Conservation (phyloP, 1,140 invertebrate genomes). For the Atta cephalotes region DNA sequence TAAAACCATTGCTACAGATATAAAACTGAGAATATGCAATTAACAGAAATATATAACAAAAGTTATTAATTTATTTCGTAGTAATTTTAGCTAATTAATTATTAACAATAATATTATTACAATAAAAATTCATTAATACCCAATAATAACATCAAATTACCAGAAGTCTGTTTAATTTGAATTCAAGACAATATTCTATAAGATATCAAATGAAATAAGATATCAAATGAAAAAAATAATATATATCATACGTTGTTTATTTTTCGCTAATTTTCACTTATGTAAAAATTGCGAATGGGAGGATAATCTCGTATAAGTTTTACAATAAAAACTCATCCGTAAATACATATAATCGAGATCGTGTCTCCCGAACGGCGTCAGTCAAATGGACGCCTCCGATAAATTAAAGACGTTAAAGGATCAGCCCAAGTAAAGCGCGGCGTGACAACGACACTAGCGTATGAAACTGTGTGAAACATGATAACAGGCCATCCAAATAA, state of each 20-base stretch:
- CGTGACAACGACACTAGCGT: slow-evolving; percentile 76
- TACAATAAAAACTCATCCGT: neutral
- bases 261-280: neutral
- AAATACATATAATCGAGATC: neutral
- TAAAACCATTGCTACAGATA: neutral
- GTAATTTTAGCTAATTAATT: neutral
- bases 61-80: too few relatives aligned
- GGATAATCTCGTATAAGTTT: neutral
- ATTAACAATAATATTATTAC: neutral
- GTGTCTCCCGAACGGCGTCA: neutral
- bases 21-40: neutral
- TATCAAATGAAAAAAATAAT: neutral
- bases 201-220: neutral
- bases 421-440: neutral
- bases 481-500: slow-evolving; percentile 86
- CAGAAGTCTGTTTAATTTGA: too few relatives aligned
- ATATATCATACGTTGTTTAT: too few relatives aligned
- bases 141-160: too few relatives aligned
- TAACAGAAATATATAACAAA: neutral
- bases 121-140: neutral
- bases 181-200: neutral
- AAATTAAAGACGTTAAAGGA: neutral
- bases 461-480: slow-evolving; percentile 86
- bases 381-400: neutral
- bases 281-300: neutral